Evolutionary conservation across 2,888 invertebrate species (phyloP).

Genomic region (Ernsta delagoae): DNA sequence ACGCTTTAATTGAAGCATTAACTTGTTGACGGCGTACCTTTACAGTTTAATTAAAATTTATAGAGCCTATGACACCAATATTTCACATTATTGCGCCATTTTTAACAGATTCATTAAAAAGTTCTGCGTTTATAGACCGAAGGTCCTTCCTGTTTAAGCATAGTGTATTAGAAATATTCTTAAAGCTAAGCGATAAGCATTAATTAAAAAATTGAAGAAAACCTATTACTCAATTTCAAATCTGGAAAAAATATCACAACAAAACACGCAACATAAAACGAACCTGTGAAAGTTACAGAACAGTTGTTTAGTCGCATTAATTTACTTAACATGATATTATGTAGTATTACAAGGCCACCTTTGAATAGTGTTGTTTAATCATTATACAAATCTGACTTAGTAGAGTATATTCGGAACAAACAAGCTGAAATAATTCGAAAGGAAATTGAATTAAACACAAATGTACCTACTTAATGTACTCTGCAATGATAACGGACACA

Average conservation of each 20-base stretch:
- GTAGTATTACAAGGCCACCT: conserved; percentile 18
- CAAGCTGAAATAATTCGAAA: too few relatives aligned
- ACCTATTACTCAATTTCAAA: background rate
- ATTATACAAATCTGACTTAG: conserved; percentile 19
- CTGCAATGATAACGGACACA: too few relatives aligned
- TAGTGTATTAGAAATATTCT: too few relatives aligned
- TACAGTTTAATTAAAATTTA: conserved; percentile 8
- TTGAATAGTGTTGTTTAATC: conserved; percentile 6
- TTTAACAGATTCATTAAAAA: background rate
- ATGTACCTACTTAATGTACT: too few relatives aligned
- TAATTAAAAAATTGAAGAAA: background rate
- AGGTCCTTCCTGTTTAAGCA: too few relatives aligned
- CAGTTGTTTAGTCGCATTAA: too few relatives aligned
- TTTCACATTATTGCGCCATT: background rate
- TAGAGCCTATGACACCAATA: background rate
- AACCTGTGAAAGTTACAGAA: too few relatives aligned
- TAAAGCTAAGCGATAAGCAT: too few relatives aligned
- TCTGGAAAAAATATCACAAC: background rate
- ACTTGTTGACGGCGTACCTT: conserved; percentile 19
- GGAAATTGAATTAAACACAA: too few relatives aligned
- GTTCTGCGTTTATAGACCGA: too few relatives aligned
- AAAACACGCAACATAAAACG: background rate
- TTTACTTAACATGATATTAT: too few relatives aligned
- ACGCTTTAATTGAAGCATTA: conserved; percentile 21
- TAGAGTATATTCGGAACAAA: background rate